Evolutionary conservation across 2,797 vertebrate species (phyloP), one percentile per base, ranked within the genome.

Genomic region (Vireo griseus): DNA sequence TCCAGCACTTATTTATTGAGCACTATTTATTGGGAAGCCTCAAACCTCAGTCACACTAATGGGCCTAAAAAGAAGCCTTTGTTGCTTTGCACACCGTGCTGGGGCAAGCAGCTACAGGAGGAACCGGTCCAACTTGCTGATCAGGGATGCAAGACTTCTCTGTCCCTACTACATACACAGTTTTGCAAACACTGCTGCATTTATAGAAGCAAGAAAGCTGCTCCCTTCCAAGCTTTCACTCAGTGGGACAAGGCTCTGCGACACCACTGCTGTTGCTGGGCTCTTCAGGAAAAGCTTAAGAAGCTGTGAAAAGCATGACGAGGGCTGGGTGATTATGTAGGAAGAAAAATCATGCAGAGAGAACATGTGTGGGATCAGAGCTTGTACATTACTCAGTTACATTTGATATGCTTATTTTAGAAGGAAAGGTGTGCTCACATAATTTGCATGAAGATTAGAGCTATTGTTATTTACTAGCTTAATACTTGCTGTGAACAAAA

Each of bases 281-380:
- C 39, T 93, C 76, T 79, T 83, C 44, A 75, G 72, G 55, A 90
- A 91, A 80, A 92, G 33, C 37, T 78, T 62, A 72, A 62, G 66
- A 88, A 90, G 69, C 33, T 76, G 47, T 26, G 40, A 87, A 84
- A 75, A 58, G 76, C 17, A 37, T 62, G 82, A 88, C 0, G 0
- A 81, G 51, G 51, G 59, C 42, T 92, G 73, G 58, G n/a, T 58
- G 66, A 83, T 9, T 81, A 76, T 12, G 95, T 94, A 93, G 89
- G 94, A 92, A 83, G 93, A 80, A 94, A 92, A 92, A 68, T 67
- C 84, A 71, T 45, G 54, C 72, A 88, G 40, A 84, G 62, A 59
- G 86, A 94, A 94, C 86, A 86, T 48, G 66, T 79, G 92, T 95
- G 78, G 94, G 93, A 95, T 72, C 54, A 51, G 59, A 95, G n/a